Percentiles rank a stretch among this genome's conserved stretches.
Evolutionary conservation across 2,113 vertebrate species (phyloP).

Genomic region (Phoenicopterus ruber): DNA sequence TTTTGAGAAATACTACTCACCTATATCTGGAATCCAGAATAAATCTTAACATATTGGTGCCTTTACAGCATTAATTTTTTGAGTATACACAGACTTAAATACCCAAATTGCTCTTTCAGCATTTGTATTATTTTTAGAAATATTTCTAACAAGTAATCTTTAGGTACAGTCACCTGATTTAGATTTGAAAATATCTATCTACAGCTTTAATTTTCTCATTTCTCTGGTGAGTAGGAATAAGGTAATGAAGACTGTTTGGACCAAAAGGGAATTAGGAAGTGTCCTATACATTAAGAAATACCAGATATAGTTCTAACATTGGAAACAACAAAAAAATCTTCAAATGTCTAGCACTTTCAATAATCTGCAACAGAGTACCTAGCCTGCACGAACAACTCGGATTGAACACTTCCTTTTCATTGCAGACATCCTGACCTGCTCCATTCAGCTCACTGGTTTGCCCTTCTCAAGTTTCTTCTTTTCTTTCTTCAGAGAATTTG

Average conservation of each 20-base stretch:
- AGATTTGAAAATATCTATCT: neutral
- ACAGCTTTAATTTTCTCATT: neutral
- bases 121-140: neutral
- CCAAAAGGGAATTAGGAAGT: neutral
- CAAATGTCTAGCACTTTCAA: neutral
- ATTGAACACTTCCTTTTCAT: neutral
- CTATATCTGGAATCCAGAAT: neutral
- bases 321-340: neutral
- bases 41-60: neutral
- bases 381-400: neutral
- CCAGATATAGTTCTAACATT: neutral
- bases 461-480: neutral
- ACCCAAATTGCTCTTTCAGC: neutral
- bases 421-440: neutral
- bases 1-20: neutral
- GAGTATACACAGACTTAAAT: neutral
- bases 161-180: neutral
- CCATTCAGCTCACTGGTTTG: neutral
- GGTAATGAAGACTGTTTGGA: neutral
- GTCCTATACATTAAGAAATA: neutral
- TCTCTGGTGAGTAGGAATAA: neutral
- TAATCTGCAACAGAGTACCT: neutral
- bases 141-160: neutral
- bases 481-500: neutral
- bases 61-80: neutral